phyloP scores from a whole-genome alignment of 2,113 vertebrate species.

The Gadus chalcogrammus region DNA sequence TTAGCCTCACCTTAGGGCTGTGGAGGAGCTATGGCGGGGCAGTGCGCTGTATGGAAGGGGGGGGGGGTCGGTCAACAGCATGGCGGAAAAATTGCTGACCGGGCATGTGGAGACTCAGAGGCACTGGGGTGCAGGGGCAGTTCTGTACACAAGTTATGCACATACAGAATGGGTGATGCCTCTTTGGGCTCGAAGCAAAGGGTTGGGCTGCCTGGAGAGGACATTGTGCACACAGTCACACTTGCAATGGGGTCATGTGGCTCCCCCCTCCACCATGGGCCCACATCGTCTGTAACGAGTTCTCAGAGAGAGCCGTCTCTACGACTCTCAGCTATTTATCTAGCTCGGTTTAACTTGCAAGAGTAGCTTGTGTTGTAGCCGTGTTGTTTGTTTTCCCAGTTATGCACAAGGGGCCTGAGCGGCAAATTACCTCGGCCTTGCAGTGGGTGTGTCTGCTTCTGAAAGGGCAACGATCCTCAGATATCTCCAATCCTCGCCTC shows the following conservation, averaged over 20 bases:
- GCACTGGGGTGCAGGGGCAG: too few species aligned
- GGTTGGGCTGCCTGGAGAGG: not conserved
- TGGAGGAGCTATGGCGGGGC: too few species aligned
- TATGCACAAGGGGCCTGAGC: not conserved
- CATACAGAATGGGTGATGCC: too few species aligned
- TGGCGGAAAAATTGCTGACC: too few species aligned
- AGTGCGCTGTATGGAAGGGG: too few species aligned
- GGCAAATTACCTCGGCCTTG: slow-evolving; percentile 38
- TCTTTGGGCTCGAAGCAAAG: not conserved
- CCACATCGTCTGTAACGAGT: slow-evolving; percentile 9
- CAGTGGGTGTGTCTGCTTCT: slow-evolving; percentile 30
- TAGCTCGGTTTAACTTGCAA: not conserved
- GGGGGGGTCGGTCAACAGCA: too few species aligned
- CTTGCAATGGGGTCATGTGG: not conserved
- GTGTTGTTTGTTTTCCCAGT: slow-evolving; percentile 15
- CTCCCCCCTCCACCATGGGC: not conserved
- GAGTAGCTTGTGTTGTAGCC: not conserved
- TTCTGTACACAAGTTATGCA: too few species aligned
- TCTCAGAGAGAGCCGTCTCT: slow-evolving; percentile 21
- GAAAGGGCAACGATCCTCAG: slow-evolving; percentile 43
- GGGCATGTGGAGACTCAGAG: too few species aligned
- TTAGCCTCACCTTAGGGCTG: too few species aligned
- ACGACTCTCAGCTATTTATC: slow-evolving; percentile 1
- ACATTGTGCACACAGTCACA: not conserved
- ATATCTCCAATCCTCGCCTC: slow-evolving; percentile 12